Evolutionary conservation across 2,113 vertebrate species (phyloP).

Genomic region (Cyanoderma ruficeps): DNA sequence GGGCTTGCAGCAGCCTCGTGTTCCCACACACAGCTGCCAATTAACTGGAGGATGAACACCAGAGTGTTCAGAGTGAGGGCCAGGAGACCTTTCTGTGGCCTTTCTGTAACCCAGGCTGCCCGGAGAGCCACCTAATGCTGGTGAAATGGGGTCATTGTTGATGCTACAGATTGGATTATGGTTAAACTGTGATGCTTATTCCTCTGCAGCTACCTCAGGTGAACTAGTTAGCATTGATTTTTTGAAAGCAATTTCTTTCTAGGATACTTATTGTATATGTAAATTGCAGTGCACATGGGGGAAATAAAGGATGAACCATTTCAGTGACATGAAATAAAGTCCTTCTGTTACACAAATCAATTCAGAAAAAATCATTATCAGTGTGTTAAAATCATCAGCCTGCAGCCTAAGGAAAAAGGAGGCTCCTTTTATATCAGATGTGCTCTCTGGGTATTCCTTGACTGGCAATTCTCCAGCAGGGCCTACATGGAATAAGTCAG

Average conservation of each 20-base stretch:
- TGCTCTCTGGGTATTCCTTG: neutral
- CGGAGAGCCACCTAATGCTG: neutral
- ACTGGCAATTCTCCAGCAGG: neutral
- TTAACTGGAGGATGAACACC: neutral
- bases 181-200: neutral
- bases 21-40: neutral
- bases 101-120: neutral
- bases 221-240: neutral
- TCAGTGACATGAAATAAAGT: neutral
- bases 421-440: neutral
- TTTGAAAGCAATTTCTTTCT: neutral
- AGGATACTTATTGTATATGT: neutral
- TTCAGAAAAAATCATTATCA: neutral
- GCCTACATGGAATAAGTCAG: neutral
- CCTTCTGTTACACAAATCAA: neutral
- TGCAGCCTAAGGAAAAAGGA: neutral
- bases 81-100: neutral
- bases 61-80: neutral
- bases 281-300: neutral
- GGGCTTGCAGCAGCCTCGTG: neutral
- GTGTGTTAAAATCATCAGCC: neutral
- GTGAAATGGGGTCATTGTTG: neutral
- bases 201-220: neutral
- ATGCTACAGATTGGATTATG: neutral
- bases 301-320: neutral